Conservation (phyloP, 2,797 vertebrate genomes). For the Acropternis orthonyx region DNA sequence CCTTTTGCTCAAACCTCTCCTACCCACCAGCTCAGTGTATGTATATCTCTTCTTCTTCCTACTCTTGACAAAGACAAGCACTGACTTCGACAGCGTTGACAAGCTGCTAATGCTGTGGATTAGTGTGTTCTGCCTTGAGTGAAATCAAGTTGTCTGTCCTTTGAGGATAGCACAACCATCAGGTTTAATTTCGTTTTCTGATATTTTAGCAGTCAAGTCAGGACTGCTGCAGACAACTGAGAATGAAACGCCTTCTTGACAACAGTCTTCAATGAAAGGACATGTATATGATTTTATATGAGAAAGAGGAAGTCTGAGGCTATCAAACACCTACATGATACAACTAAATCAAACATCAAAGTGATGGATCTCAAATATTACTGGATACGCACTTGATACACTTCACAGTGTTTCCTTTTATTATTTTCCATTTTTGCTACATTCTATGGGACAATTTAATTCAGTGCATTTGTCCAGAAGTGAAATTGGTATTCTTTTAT, state of each 20-base stretch:
- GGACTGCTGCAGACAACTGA: constrained; percentile 37
- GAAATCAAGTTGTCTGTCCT: constrained; percentile 56
- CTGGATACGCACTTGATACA: background rate
- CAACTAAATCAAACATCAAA: constrained; percentile 37
- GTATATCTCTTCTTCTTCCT: constrained; percentile 17
- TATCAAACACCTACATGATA: background rate
- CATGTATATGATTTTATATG: constrained; percentile 17
- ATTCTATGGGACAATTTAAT: background rate
- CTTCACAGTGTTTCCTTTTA: constrained; percentile 29
- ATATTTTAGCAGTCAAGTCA: constrained; percentile 62
- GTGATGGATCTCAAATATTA: constrained; percentile 2
- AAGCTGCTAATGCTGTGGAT: constrained; percentile 61
- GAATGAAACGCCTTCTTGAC: constrained; percentile 64
- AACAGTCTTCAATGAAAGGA: constrained; percentile 52
- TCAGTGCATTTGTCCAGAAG: background rate
- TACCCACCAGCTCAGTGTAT: background rate
- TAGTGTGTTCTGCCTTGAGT: constrained; percentile 43
- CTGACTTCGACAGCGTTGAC: constrained; percentile 47
- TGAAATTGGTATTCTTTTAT: background rate
- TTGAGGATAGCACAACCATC: constrained; percentile 42
- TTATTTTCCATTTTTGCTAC: constrained; percentile 7
- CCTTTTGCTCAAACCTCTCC: background rate
- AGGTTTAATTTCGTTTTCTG: constrained; percentile 70
- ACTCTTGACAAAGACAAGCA: constrained; percentile 60
- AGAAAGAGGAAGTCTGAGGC: background rate